Evolutionary conservation across 2,113 vertebrate genomes (phyloP).

Genomic region (Noturus placidus): DNA sequence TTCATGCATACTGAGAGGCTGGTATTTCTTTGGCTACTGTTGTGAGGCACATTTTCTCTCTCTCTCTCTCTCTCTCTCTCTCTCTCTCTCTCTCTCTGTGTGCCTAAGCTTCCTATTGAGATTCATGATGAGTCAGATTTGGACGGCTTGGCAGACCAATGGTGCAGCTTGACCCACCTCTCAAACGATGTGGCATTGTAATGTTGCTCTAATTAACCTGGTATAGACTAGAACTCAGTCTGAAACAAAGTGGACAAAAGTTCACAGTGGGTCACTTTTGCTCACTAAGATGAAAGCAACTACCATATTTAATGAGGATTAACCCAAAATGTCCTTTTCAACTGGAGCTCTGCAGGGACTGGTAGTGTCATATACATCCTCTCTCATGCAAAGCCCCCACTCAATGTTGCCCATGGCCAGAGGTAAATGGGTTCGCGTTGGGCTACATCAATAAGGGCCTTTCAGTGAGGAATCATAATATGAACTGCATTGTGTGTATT

Average conservation of each 20-base stretch:
- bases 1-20: slow-evolving; percentile 70
- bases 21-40: slow-evolving; percentile 66
- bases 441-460: slow-evolving; percentile 59
- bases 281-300: slow-evolving; percentile 72
- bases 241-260: slow-evolving; percentile 77
- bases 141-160: slow-evolving; percentile 62
- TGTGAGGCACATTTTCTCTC: slow-evolving; percentile 47
- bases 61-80: slow-evolving; percentile 55
- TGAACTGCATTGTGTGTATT: slow-evolving; percentile 68
- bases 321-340: slow-evolving; percentile 73
- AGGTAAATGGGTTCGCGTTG: slow-evolving; percentile 69
- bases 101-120: slow-evolving; percentile 59
- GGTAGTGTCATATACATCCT: slow-evolving; percentile 66
- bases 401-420: slow-evolving; percentile 27
- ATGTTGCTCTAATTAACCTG: slow-evolving; percentile 69
- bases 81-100: slow-evolving; percentile 52
- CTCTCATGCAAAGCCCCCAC: slow-evolving; percentile 52
- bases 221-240: slow-evolving; percentile 64
- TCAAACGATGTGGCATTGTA: slow-evolving; percentile 70
- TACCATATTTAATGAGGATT: slow-evolving; percentile 77
- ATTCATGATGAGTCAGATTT: slow-evolving; percentile 66
- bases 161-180: slow-evolving; percentile 65
- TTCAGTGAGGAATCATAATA: slow-evolving; percentile 57
- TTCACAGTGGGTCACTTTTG: slow-evolving; percentile 73
- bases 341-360: slow-evolving; percentile 64